These are phyloP conservation scores for Liopterus haemorrhoidalis DNA, from an alignment of 2,888 invertebrate genomes.

Conservation along the genomic window DNA sequence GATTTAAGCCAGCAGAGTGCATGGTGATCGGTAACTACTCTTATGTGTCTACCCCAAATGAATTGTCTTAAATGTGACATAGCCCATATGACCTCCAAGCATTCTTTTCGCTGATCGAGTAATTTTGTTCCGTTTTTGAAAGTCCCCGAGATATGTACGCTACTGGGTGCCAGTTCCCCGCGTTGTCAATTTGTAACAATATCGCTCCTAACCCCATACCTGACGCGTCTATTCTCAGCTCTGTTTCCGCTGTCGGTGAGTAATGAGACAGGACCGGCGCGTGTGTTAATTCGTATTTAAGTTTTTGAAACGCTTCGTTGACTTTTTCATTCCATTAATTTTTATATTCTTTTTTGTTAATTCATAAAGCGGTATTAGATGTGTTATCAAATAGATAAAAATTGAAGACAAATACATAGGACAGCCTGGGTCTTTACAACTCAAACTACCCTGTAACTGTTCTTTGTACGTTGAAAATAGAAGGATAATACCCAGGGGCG, in stretches of 20 bases:
- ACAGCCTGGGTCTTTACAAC: too few relatives aligned
- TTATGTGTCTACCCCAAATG: constrained; percentile 11
- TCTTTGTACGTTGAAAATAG: too few relatives aligned
- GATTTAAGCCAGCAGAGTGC: constrained; percentile 17
- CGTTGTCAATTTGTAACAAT: constrained; percentile 34
- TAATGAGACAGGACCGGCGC: constrained; percentile 25
- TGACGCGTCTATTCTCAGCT: constrained; percentile 26
- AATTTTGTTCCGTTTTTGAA: constrained; percentile 35
- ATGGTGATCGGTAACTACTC: constrained; percentile 16
- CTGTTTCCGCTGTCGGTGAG: constrained; percentile 23
- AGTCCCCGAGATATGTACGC: constrained; percentile 28
- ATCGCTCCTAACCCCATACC: constrained; percentile 35
- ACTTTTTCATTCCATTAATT: constrained; percentile 17
- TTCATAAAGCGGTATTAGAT: constrained; percentile 23
- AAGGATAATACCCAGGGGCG: too few relatives aligned
- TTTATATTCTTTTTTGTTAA: constrained; percentile 19
- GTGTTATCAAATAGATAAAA: too few relatives aligned
- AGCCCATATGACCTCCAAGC: constrained; percentile 36
- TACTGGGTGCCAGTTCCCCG: constrained; percentile 35
- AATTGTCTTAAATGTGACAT: constrained; percentile 8
- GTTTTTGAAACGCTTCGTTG: constrained; percentile 6
- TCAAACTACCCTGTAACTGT: too few relatives aligned
- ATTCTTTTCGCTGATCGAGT: constrained; percentile 41
- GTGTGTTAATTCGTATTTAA: constrained; percentile 22
- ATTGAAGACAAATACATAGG: too few relatives aligned